Evolutionary conservation across 2,113 vertebrate genomes (phyloP).

Genomic region (Elaphurus davidianus): DNA sequence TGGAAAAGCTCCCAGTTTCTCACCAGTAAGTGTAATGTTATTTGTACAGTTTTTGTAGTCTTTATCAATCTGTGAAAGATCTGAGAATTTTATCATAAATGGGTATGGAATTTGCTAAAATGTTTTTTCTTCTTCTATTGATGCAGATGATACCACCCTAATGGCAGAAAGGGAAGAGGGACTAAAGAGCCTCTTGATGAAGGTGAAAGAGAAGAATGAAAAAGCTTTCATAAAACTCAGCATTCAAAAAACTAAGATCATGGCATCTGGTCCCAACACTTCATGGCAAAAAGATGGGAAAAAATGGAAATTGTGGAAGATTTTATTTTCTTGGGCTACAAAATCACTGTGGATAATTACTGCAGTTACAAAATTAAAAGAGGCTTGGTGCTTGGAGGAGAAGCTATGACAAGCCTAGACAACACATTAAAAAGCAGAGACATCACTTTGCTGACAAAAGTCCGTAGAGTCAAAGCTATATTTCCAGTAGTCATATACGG

Average conservation of each 20-base stretch:
- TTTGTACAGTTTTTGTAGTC: neutral
- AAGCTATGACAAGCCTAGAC: neutral
- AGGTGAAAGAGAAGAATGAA: neutral
- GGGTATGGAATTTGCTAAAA: neutral
- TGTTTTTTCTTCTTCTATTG: neutral
- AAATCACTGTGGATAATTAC: neutral
- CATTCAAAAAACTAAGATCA: neutral
- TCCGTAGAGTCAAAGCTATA: neutral
- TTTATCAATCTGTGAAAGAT: neutral
- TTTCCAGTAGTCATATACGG: neutral
- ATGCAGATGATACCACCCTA: neutral
- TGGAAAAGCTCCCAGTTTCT: neutral
- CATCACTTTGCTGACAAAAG: neutral
- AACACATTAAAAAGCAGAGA: neutral
- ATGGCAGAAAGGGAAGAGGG: neutral
- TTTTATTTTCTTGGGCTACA: neutral
- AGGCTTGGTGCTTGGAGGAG: neutral
- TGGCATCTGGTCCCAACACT: neutral
- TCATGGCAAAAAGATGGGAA: neutral
- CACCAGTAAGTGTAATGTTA: neutral
- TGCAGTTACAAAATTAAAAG: neutral
- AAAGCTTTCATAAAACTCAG: neutral
- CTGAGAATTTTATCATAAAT: neutral
- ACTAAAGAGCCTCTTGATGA: neutral
- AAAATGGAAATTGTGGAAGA: neutral